Evolutionary conservation across 2,888 invertebrate genomes (phyloP).

Genomic region (Apamea monoglypha): DNA sequence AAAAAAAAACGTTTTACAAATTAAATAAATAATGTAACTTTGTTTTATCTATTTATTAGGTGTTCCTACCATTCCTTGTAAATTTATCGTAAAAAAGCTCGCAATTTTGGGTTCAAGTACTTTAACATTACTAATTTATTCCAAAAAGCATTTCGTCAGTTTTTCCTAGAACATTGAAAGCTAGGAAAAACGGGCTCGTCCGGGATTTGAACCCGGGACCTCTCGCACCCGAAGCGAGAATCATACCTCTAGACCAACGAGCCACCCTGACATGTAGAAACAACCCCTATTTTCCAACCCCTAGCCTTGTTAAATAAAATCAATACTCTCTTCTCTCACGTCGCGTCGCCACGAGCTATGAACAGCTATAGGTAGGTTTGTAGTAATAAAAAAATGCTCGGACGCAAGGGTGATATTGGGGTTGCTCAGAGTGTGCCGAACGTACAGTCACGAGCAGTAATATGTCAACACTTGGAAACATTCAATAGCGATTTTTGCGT

Average conservation of each 20-base stretch:
- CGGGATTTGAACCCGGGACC: conserved; percentile 84
- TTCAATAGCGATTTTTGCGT: too few relatives aligned
- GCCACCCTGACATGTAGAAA: conserved; percentile 58
- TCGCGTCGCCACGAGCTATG: background rate
- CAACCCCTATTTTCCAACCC: conserved; percentile 47
- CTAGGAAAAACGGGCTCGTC: conserved; percentile 61
- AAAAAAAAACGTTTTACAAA: background rate
- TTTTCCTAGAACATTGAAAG: conserved; percentile 1
- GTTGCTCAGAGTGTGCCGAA: background rate
- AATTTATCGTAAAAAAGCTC: background rate
- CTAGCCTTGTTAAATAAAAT: conserved; percentile 23
- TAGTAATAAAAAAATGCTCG: background rate
- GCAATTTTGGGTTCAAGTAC: background rate
- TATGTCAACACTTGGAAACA: too few relatives aligned
- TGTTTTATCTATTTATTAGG: too few relatives aligned
- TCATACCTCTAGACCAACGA: conserved; percentile 82
- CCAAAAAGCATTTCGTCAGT: conserved; percentile 46
- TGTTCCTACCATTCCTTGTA: background rate
- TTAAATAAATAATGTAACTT: background rate
- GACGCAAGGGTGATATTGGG: background rate
- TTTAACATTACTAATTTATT: background rate
- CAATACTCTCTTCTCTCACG: conserved; percentile 14
- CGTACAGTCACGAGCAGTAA: too few relatives aligned
- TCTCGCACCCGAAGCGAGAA: conserved; percentile 91
- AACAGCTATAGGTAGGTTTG: background rate